Evolutionary conservation across 2,888 invertebrate species (phyloP), one percentile per base, ranked within the genome.

Genomic region (Cybosia mesomella): DNA sequence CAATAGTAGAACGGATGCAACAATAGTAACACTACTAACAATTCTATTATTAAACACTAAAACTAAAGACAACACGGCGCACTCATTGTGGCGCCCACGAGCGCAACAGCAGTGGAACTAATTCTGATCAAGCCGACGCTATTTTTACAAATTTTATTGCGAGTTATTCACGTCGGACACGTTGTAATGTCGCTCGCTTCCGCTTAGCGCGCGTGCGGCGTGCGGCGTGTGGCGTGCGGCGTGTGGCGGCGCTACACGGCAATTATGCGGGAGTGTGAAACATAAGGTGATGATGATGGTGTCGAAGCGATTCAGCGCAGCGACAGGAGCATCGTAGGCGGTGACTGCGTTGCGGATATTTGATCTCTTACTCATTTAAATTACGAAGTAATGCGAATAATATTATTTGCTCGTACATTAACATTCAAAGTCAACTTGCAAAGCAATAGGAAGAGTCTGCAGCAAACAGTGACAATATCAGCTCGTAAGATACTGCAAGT

Each of bases 101-200:
- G 34, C 10, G 10, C 22, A 24, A 49, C n/a, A n/a, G 34, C 15
- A 54, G 21, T 34, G 7, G 2, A 53, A 53, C 53, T 57, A 64
- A 21, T 57, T 57, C 9, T 13, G 39, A 64, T 32, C 43, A 21
- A 57, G 57, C 57, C 24, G 43, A 64, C 13, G 43, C 55, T 55
- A 64, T 64, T 32, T 58, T 21, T 58, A 58, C 24, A 39, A 43
- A 39, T 43, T 10, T 58, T 58, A 55, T 36, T 28, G 22, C 39
- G 28, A 22, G 39, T 21, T 64, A 43, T 58, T 32, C 58, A 3
- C 24, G 39, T 64, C 0, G 13, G 13, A 28, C 22, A 24, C 24
- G 24, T 15, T 10, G 64, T 28, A 39, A 57, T 57, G 53, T 39
- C 36, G 57, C 22, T 0, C 24, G 55, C 55, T 64, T 39, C 57